Conservation (phyloP, 2,113 vertebrate species). For the Maccullochella peelii region DNA sequence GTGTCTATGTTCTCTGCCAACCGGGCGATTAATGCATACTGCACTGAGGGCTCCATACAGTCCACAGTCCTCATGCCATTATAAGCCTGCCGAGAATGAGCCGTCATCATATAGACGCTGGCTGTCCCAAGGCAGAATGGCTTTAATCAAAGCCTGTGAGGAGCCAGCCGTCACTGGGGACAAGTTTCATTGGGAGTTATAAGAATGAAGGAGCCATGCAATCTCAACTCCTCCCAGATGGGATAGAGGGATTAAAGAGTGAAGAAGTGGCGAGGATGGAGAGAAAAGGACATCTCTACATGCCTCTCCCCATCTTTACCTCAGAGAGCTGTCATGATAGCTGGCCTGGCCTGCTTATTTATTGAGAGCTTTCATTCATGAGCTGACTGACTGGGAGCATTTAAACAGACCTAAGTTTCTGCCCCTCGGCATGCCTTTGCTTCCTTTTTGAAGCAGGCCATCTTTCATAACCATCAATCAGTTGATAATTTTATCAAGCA, state of each 20-base stretch:
- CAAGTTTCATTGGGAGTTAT: constrained; percentile 68
- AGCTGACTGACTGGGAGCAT: constrained; percentile 61
- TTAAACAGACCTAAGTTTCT: constrained; percentile 63
- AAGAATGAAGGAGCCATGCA: constrained; percentile 55
- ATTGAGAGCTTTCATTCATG: constrained; percentile 69
- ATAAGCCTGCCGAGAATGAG: constrained; percentile 58
- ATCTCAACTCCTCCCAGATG: constrained; percentile 53
- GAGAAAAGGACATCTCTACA: constrained; percentile 56
- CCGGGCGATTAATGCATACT: constrained; percentile 68
- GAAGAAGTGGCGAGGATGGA: constrained; percentile 51
- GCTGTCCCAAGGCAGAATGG: constrained; percentile 68
- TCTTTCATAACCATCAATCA: constrained; percentile 75
- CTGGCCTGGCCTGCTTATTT: constrained; percentile 68
- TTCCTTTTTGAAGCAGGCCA: constrained; percentile 46
- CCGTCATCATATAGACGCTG: constrained; percentile 60
- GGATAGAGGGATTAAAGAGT: constrained; percentile 51
- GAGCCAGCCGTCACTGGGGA: constrained; percentile 69
- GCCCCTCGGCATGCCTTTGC: constrained; percentile 56
- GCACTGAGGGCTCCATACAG: constrained; percentile 58
- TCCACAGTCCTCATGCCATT: constrained; percentile 51
- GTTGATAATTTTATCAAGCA: constrained; percentile 76
- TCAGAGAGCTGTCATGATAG: constrained; percentile 64
- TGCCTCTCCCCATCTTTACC: constrained; percentile 51
- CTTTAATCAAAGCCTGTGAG: constrained; percentile 78
- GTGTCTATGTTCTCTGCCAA: constrained; percentile 66